Percentiles rank a stretch among this genome's conserved stretches.
These are phyloP conservation scores for Mormyrus proboscirostris DNA, from an alignment of 2,797 vertebrate genomes.

Conservation along the genomic window DNA sequence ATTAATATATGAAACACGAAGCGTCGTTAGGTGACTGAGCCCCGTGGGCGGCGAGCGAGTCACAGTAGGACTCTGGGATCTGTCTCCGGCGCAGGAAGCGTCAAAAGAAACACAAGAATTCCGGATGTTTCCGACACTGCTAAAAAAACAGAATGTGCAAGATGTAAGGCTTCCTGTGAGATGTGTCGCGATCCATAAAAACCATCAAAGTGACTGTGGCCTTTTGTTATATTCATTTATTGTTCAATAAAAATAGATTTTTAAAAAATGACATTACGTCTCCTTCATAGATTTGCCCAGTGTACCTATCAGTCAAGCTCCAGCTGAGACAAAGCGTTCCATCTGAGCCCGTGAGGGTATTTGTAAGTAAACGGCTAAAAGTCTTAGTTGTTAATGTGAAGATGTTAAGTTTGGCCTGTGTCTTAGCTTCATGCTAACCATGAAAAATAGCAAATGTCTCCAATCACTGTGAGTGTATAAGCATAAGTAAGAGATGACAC, in stretches of 20 bases:
- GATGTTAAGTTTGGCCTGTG: background rate
- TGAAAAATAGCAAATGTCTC: constrained; percentile 5
- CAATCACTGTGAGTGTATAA: background rate
- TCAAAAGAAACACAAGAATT: constrained; percentile 35
- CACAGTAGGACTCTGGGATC: background rate
- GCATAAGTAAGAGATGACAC: constrained; percentile 42
- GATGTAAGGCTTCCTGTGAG: constrained; percentile 35
- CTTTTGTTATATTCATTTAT: constrained; percentile 68
- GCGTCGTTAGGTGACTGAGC: background rate
- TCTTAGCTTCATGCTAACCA: constrained; percentile 5
- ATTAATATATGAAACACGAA: background rate
- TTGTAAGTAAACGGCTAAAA: constrained; percentile 5
- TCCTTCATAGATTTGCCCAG: constrained; percentile 60
- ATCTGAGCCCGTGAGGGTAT: constrained; percentile 39
- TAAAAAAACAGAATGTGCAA: background rate
- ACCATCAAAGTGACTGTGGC: constrained; percentile 45
- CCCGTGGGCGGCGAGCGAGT: background rate
- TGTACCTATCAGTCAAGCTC: constrained; percentile 52
- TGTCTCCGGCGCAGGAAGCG: constrained; percentile 30
- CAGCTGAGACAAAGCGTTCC: constrained; percentile 52
- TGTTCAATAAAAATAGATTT: constrained; percentile 72
- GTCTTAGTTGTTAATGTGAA: background rate
- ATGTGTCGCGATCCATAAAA: constrained; percentile 31
- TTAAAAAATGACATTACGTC: constrained; percentile 63
- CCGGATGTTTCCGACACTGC: constrained; percentile 19